A percentile compares a stretch with the other conserved stretches of the same genome.
Evolutionary conservation across 2,797 vertebrate genomes (phyloP).

Genomic region (Amniataba percoides): DNA sequence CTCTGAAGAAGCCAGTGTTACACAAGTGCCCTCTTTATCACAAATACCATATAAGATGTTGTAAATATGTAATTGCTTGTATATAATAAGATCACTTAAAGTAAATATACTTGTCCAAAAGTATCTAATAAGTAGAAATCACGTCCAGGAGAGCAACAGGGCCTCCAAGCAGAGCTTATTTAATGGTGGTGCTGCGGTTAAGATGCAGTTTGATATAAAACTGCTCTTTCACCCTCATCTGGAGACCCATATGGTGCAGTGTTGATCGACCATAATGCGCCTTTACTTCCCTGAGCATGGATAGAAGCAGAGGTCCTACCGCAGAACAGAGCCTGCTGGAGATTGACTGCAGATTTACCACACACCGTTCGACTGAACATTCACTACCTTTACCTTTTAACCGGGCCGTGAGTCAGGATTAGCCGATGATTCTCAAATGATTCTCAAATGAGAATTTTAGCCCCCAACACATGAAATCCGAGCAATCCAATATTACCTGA

Average conservation of each 20-base stretch:
- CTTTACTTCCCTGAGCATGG: conserved; percentile 21
- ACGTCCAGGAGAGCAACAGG: not conserved
- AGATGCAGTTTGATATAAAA: conserved; percentile 21
- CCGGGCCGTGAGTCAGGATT: conserved; percentile 37
- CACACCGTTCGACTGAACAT: conserved; percentile 18
- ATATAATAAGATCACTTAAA: not conserved
- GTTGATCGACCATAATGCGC: conserved; percentile 39
- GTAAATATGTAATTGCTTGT: not conserved
- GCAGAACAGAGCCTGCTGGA: conserved; percentile 8
- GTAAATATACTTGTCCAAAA: not conserved
- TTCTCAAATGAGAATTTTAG: conserved; percentile 51
- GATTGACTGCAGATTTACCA: conserved; percentile 39
- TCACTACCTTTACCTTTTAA: conserved; percentile 43
- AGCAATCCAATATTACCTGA: conserved; percentile 52
- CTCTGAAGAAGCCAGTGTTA: not conserved
- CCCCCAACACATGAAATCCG: conserved; percentile 42
- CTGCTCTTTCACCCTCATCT: conserved; percentile 22
- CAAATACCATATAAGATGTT: not conserved
- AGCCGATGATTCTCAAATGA: no score
- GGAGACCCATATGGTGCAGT: conserved; percentile 20
- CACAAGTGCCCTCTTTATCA: not conserved
- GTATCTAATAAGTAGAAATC: not conserved
- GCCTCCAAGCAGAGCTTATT: conserved; percentile 26
- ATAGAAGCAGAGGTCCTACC: conserved; percentile 30
- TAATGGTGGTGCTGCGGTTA: conserved; percentile 21